Base-by-base conservation (phyloP, 23 tunicate genomes). In the Diplosoma virens region DNA sequence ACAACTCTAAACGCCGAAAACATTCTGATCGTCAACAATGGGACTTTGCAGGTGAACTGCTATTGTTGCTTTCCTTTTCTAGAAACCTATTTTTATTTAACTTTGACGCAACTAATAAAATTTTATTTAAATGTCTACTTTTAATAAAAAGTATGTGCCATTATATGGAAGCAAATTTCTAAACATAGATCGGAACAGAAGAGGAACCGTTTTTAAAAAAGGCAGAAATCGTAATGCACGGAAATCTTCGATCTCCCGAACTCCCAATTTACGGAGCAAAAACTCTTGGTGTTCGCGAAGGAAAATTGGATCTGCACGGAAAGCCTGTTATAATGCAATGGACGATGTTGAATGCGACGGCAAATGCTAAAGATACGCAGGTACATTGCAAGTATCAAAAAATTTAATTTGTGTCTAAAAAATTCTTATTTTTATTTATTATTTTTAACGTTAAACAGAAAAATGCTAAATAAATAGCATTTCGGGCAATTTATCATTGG, bases 201-300 rank as follows among this genome's bases (percentile, higher is more conserved):
- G 84, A 83, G 1, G 79, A 83, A 33, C 88, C 88, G 2, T 77
- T 55, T 66, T 11, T 5, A 61, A 24, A 32, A 3, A 30, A 78
- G 16, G 88, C 95, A 0, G 30, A 33, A 18, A 88, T 88, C 32
- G 59, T 66, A 18, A 60, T 88, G 84, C 67, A 67, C 36, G 95
- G 95, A 17, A 72, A 88, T 29, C 33, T 75, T 30, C 64, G 88
- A 2, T 76, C 84, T n/a, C 77, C 75, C 23, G 82, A 78, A 26
- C 71, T 88, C 0, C 95, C 95, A 21, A 82, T 88, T 25, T 88
- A 88, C 58, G 95, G 95, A 4, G 89, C 95, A 3, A 88, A 88
- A 35, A 76, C 82, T 2, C 41, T 88, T 30, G 88, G 66, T 11
- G 74, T 83, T 21, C 70, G 95, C 30, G 33, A 67, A 6, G 95